Base-by-base conservation (phyloP, 1,140 invertebrate species). In the Drosophila triauraria region DNA sequence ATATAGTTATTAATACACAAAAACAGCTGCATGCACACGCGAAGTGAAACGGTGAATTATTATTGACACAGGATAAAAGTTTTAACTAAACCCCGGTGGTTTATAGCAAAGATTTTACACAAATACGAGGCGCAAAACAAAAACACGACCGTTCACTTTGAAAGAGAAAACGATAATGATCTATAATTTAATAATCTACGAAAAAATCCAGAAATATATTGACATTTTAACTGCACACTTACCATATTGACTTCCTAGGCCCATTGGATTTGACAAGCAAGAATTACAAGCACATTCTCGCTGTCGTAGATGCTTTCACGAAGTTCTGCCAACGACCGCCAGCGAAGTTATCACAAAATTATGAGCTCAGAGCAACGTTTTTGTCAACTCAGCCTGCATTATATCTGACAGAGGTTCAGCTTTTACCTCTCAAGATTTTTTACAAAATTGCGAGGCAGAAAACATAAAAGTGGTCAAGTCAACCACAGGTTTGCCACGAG, bases 341-440 rank as follows among this genome's bases (percentile, higher is more conserved):
- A 20, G 20, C 20, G 20, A 20, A 20, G 20, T 20, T 20, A 20
- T 20, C 20, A 20, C 20, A 20, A 20, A 20, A 20, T 20, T 20
- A 20, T 20, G 20, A 20, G 20, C 20, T 20, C 20, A 20, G 20
- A 20, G 20, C 20, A 20, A 17, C 23, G 23, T 51, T n/a, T 30
- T 51, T 30, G 25, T 25, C 5, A 30, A 51, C 48, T 9, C 48
- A 1, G 13, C 2, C 1, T n/a, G 15, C 12, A 27, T 27, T 1
- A 50, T 27, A n/a, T 50, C 9, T 2, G 25, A 50, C 48, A 50
- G 48, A 50, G 8, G 25, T 27, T 48, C 46, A 25, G 48, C 48
- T 12, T 25, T 48, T 15, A 48, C 23, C 4, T 25, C 23, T 25
- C 13, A 48, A 27, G 48, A n/a, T 5, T 27, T 51, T 30, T 12